Conservation (phyloP, 2,113 vertebrate genomes). For the Pteronura brasiliensis region DNA sequence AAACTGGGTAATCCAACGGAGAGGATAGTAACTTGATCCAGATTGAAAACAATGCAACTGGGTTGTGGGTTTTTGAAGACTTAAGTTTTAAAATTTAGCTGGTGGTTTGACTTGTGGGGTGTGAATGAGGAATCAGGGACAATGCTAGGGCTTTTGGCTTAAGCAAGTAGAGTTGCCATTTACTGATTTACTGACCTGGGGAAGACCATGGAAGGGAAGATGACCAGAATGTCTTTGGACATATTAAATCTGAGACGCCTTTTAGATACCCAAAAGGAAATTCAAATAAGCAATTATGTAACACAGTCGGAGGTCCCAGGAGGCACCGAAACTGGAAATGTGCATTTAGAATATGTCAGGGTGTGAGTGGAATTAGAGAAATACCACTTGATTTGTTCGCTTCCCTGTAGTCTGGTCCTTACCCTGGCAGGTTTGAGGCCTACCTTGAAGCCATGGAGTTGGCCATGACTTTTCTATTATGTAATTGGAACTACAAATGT, state of each 20-base stretch:
- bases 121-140: neutral
- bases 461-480: constrained; percentile 41
- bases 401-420: neutral
- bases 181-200: neutral
- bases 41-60: neutral
- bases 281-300: neutral
- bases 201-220: neutral
- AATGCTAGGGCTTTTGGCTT: neutral
- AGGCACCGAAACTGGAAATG: neutral
- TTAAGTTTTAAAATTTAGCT: neutral
- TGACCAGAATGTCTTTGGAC: neutral
- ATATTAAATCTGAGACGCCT: neutral
- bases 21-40: neutral
- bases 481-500: constrained; percentile 64
- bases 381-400: neutral
- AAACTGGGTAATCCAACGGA: neutral
- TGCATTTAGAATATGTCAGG: neutral
- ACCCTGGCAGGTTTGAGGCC: neutral
- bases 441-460: constrained; percentile 53
- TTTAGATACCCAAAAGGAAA: neutral
- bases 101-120: neutral
- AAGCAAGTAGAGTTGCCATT: neutral
- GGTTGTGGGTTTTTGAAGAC: constrained; percentile 6
- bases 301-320: neutral
- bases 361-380: neutral